Base-by-base conservation (phyloP, 2,113 vertebrate species). In the Alethe castanea region DNA sequence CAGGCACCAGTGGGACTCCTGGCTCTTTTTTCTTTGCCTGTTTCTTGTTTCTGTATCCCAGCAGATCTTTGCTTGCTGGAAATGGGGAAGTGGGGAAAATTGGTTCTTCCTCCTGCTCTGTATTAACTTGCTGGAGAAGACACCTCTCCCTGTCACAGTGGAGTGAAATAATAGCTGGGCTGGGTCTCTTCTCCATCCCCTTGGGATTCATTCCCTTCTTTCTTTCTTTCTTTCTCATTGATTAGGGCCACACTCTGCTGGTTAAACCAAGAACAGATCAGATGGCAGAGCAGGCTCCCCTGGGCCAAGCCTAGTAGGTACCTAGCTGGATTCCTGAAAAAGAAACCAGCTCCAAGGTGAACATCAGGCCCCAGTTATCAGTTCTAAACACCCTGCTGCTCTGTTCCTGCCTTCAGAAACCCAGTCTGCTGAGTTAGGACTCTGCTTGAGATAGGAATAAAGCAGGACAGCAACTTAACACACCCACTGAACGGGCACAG, bases 51-150 rank as follows among this genome's bases (percentile, higher is more conserved):
- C 65, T 90, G 40, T 88, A 48, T 88, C 20, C 84, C 57, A 76
- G 62, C 47, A 72, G 38, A 92, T 91, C 74, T 92, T 69, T 71
- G 31, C 71, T 57, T 54, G 62, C 38, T 50, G 79, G 90, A 80
- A 70, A 94, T 19, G 52, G 56, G 53, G 23, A 93, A 88, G 85
- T 87, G 74, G 84, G 48, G 44, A 90, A 95, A 96, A 96, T 83
- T 81, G 90, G 33, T 93, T 88, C 92, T 70, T 84, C 36, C 11
- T 52, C 44, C 53, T 77, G 66, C 66, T 87, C 62, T 90, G 50
- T 50, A 61, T 95, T 72, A 89, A 95, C 70, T 94, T 65, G 56
- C 61, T 61, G 70, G 52, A 77, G 88, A 74, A 79, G 89, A 89
- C 8, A 94, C 33, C 80, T 95, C 57, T 94, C 45, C 61, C 18